phyloP scores from a whole-genome alignment of 2,113 vertebrate species.

The Zosterops pallidus region DNA sequence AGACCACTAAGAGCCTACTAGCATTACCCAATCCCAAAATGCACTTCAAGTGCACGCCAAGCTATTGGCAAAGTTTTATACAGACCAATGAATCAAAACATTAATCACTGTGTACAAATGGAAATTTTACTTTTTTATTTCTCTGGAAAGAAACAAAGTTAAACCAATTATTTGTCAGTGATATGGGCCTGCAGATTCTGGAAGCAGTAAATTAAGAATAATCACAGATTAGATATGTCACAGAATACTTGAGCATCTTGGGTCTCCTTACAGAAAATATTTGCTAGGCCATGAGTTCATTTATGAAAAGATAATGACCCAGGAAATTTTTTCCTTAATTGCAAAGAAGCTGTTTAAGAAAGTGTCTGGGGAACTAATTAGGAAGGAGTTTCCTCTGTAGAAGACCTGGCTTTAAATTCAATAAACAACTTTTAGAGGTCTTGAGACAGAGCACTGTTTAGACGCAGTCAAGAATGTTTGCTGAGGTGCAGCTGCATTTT shows the following conservation, averaged over 20 bases:
- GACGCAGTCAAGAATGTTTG: background rate
- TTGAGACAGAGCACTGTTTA: slow-evolving; percentile 25
- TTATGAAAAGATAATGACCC: slow-evolving; percentile 61
- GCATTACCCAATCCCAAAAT: slow-evolving; percentile 37
- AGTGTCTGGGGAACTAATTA: slow-evolving; percentile 59
- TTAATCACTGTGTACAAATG: slow-evolving; percentile 30
- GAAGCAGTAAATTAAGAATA: slow-evolving; percentile 50
- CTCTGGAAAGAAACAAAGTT: slow-evolving; percentile 24
- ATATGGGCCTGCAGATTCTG: background rate
- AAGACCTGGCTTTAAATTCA: slow-evolving; percentile 50
- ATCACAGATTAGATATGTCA: slow-evolving; percentile 36
- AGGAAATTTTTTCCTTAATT: slow-evolving; percentile 51
- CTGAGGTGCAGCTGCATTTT: background rate
- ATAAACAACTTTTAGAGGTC: slow-evolving; percentile 32
- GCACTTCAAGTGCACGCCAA: slow-evolving; percentile 10
- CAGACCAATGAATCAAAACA: slow-evolving; percentile 44
- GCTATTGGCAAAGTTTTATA: slow-evolving; percentile 17
- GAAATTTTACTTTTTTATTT: slow-evolving; percentile 41
- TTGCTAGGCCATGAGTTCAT: slow-evolving; percentile 43
- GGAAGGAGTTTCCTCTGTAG: slow-evolving; percentile 45
- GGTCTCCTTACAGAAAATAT: slow-evolving; percentile 51
- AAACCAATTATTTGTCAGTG: background rate
- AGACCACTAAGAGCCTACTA: slow-evolving; percentile 31
- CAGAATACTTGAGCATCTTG: slow-evolving; percentile 16
- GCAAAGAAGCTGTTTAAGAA: slow-evolving; percentile 41